Conservation (phyloP, 2,888 invertebrate species). For the Andricus quercusramuli region DNA sequence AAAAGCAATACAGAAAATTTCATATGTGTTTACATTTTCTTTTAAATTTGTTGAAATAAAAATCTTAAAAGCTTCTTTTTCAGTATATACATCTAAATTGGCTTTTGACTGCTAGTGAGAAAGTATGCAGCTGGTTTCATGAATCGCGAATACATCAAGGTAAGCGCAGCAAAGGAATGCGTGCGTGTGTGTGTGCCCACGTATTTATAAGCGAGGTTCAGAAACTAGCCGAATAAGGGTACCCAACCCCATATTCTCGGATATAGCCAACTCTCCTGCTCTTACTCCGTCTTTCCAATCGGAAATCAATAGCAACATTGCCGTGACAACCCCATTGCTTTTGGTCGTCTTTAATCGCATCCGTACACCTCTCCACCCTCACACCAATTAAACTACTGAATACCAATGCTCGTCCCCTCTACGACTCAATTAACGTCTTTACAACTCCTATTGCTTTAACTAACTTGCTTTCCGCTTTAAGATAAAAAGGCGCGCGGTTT, state of each 20-base stretch:
- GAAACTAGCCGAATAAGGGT: constrained; percentile 32
- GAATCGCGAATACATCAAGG: constrained; percentile 31
- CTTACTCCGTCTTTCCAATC: constrained; percentile 59
- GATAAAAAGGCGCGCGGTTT: neutral
- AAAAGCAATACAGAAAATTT: no score
- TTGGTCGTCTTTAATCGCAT: constrained; percentile 45
- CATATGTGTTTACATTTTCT: no score
- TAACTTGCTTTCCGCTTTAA: constrained; percentile 8
- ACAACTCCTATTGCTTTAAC: constrained; percentile 19
- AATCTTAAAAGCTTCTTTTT: neutral
- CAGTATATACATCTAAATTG: neutral
- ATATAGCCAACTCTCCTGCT: constrained; percentile 45
- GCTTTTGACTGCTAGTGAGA: constrained; percentile 28
- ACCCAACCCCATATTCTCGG: constrained; percentile 39
- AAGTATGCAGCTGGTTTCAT: constrained; percentile 11
- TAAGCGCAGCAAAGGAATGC: constrained; percentile 19
- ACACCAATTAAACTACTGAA: constrained; percentile 46
- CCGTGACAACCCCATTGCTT: constrained; percentile 67
- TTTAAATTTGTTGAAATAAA: neutral
- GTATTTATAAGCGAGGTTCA: neutral
- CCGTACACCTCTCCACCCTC: constrained; percentile 37
- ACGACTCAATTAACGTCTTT: constrained; percentile 36
- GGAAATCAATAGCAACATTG: constrained; percentile 69
- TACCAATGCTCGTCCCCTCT: constrained; percentile 31
- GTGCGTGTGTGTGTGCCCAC: neutral